phyloP scores from a whole-genome alignment of 2,113 vertebrate species.

The Choloepus hoffmanni region DNA sequence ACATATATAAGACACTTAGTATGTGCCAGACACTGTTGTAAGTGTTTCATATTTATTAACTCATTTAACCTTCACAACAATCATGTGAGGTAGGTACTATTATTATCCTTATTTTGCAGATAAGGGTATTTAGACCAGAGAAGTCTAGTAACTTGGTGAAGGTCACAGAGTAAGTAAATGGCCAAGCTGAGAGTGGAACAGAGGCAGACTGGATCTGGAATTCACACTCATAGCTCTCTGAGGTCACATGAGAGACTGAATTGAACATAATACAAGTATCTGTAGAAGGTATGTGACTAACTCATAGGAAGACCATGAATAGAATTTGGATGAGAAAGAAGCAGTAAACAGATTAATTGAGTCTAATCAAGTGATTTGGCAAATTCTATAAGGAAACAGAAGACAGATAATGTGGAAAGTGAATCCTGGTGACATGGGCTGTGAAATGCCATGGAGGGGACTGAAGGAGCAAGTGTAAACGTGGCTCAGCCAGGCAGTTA shows the following conservation, averaged over 20 bases:
- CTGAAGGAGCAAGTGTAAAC: background rate
- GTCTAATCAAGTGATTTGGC: background rate
- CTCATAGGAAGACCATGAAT: background rate
- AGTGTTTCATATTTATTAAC: background rate
- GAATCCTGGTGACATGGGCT: background rate
- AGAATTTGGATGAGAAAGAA: background rate
- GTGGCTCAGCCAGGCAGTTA: too few species aligned
- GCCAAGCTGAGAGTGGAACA: background rate
- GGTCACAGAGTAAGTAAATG: background rate
- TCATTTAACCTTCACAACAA: too few species aligned
- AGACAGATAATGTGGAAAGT: background rate
- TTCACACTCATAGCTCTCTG: background rate
- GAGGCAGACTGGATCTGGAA: background rate
- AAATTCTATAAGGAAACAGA: background rate
- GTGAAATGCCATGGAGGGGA: background rate
- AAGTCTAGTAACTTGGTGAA: background rate
- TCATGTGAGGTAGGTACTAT: too few species aligned
- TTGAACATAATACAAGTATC: background rate
- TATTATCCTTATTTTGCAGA: background rate
- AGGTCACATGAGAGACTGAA: background rate
- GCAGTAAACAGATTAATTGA: background rate
- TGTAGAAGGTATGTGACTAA: background rate
- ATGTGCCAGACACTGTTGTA: background rate
- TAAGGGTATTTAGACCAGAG: background rate
- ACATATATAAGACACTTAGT: too few species aligned